Evolutionary conservation across 2,797 vertebrate species (phyloP), one percentile per base, ranked within the genome.

Genomic region (Cirrhinus mrigala): DNA sequence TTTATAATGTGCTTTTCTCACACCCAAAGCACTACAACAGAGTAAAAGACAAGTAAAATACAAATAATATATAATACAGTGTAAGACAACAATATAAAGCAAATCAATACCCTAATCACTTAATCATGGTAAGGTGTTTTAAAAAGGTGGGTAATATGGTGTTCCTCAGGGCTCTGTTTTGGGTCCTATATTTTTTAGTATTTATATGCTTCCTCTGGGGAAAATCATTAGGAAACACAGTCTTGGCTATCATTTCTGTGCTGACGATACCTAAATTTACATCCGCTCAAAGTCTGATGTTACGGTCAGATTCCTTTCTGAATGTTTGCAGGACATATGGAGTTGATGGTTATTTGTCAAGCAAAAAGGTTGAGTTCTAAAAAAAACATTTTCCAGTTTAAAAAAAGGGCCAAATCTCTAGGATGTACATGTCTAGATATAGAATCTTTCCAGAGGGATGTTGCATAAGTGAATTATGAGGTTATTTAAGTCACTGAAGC

Each of bases 401-500:
- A 70, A 44, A 44, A 8, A 29, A 48, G 9, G 44, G 18, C n/a
- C 29, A 46, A 76, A 83, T 56, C 44, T 48, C 11, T 71, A 27
- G 77, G 56, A 79, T 85, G 52, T 71, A 18, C 52, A 33, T 71
- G 66, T 58, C 76, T 60, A 79, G 20, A 71, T 50, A 58, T 79
- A 85, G 50, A 85, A 56, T 79, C 37, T 12, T 79, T 60, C 14
- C 5, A 52, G 27, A 68, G 64, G 52, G 15, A 77, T 44, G 27
- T 58, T 22, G 18, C 64, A 33, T 78, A 79, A 79, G 48, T 64
- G 9, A 85, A 79, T 79, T 79, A 79, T 2, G n/a, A 12, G 33
- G 52, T 71, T 60, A 71, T 83, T 83, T 83, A 73, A 52, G 40
- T 44, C 44, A 27, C 44, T 84, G 14, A 29, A 56, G 73, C 48